phyloP scores from a whole-genome alignment of 2,888 invertebrate genomes.

The Netelia fuscicornis region DNA sequence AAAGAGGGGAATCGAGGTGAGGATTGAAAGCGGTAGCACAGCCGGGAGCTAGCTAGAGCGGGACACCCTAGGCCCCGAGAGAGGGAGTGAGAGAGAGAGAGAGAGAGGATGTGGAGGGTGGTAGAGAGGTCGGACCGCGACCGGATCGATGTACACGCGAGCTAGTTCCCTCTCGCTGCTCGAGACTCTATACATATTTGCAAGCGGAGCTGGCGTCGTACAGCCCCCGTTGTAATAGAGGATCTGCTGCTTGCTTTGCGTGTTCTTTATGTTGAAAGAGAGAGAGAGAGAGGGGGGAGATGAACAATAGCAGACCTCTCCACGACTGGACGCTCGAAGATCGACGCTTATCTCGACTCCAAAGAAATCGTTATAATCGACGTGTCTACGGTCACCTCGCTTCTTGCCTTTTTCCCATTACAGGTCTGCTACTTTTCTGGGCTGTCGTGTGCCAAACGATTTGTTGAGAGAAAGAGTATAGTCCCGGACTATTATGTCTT shows the following conservation, averaged over 20 bases:
- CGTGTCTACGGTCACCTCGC: slow-evolving; percentile 61
- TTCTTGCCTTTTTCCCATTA: slow-evolving; percentile 27
- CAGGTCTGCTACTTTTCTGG: neutral
- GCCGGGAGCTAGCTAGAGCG: slow-evolving; percentile 34
- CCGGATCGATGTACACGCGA: slow-evolving; percentile 79
- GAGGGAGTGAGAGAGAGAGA: slow-evolving; percentile 28
- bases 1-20: slow-evolving; percentile 65
- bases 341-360: slow-evolving; percentile 63
- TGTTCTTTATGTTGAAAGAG: slow-evolving; percentile 37
- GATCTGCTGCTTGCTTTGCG: slow-evolving; percentile 60
- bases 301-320: slow-evolving; percentile 55
- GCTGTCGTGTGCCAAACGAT: neutral
- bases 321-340: slow-evolving; percentile 32
- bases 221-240: slow-evolving; percentile 55
- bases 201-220: slow-evolving; percentile 55
- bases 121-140: slow-evolving; percentile 64
- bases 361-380: slow-evolving; percentile 69
- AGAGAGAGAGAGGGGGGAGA: neutral
- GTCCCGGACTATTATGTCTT: neutral
- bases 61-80: slow-evolving; percentile 32
- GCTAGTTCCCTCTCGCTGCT: slow-evolving; percentile 58
- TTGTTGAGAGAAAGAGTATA: neutral
- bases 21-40: slow-evolving; percentile 67
- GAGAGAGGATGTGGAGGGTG: slow-evolving; percentile 67
- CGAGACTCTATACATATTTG: slow-evolving; percentile 66